phyloP scores from a whole-genome alignment of 2,888 invertebrate species.

The Cephus sareptanus region DNA sequence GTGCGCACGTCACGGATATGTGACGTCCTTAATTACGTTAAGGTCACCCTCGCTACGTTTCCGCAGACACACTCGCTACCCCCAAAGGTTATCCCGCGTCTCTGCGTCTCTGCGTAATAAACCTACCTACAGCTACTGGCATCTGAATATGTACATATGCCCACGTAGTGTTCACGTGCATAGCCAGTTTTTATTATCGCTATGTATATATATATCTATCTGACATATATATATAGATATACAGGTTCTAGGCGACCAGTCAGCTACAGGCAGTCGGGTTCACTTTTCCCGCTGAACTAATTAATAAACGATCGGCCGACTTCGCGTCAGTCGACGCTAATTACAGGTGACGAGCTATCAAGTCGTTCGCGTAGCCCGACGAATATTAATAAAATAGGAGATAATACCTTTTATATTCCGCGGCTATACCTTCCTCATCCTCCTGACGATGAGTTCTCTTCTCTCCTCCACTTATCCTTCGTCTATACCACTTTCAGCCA shows the following conservation, averaged over 20 bases:
- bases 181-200: not conserved
- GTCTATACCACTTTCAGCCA: not conserved
- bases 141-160: not conserved
- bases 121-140: not conserved
- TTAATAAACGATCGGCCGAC: conserved; percentile 32
- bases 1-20: conserved; percentile 8
- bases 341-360: not conserved
- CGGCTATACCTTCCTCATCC: not conserved
- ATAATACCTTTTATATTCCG: not conserved
- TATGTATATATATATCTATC: not conserved
- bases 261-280: not conserved
- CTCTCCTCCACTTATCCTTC: not conserved
- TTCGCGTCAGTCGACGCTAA: conserved; percentile 23
- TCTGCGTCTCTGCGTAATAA: not conserved
- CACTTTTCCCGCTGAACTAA: conserved; percentile 18
- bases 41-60: not conserved
- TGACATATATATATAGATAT: not conserved
- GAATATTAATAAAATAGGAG: not conserved
- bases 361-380: not conserved
- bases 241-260: not conserved
- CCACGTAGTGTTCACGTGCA: not conserved
- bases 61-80: not conserved
- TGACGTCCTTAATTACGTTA: conserved; percentile 10
- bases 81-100: not conserved
- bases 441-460: not conserved